Evolutionary conservation across 2,797 vertebrate genomes (phyloP).

Genomic region (Fundulus diaphanus): DNA sequence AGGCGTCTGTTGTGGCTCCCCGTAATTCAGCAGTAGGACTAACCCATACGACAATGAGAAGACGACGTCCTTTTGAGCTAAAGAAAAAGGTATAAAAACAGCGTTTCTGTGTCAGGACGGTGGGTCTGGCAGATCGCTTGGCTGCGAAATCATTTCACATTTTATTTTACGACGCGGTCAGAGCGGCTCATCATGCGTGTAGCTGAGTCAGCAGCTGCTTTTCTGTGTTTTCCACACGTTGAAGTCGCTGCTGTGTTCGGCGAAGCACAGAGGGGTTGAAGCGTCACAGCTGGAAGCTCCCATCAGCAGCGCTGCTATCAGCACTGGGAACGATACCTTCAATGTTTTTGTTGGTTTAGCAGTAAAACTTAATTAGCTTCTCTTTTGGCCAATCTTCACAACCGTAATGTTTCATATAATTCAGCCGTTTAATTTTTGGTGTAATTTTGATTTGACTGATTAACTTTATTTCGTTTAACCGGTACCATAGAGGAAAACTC

Average conservation of each 20-base stretch:
- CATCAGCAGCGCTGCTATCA: too few species aligned
- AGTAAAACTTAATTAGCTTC: background rate
- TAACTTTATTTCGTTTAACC: too few species aligned
- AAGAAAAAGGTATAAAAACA: background rate
- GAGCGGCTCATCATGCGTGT: constrained; percentile 21
- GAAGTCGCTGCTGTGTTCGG: background rate
- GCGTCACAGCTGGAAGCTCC: background rate
- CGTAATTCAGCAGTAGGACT: background rate
- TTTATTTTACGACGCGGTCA: constrained; percentile 19
- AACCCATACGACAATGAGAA: background rate
- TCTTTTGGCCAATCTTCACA: too few species aligned
- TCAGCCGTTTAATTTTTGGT: background rate
- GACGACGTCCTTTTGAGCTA: background rate
- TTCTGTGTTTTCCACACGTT: constrained; percentile 1
- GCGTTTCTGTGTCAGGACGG: background rate
- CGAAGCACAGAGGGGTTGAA: background rate
- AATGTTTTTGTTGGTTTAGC: background rate
- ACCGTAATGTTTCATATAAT: background rate
- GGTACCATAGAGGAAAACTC: too few species aligned
- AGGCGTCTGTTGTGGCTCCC: background rate
- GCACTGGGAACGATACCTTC: background rate
- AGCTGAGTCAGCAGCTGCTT: constrained; percentile 23
- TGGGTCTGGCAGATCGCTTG: background rate
- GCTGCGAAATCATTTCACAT: constrained; percentile 3
- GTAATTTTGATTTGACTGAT: background rate